phyloP scores from a whole-genome alignment of 2,113 vertebrate genomes.

The Archilochus colubris region DNA sequence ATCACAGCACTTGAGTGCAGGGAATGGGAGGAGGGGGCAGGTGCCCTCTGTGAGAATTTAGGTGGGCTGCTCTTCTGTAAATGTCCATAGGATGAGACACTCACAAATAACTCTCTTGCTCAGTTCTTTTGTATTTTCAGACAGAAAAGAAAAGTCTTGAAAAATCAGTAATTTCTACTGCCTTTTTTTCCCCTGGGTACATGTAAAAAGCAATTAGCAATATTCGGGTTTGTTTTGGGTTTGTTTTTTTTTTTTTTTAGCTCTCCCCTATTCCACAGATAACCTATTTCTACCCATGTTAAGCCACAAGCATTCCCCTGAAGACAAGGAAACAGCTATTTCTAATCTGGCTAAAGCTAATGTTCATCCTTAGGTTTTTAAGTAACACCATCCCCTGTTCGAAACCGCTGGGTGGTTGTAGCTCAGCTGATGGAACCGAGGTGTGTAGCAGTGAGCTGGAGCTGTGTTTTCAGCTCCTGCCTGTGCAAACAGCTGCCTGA shows the following conservation, averaged over 20 bases:
- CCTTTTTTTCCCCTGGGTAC: not conserved
- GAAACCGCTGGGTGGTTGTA: not conserved
- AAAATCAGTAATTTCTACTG: slow-evolving; percentile 11
- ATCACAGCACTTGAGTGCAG: not conserved
- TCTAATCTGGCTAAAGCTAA: not conserved
- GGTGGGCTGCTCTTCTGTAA: not conserved
- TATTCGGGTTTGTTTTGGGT: not conserved
- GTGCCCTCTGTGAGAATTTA: not conserved
- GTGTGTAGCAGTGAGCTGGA: fast-evolving
- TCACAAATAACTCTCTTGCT: not conserved
- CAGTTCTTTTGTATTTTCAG: not conserved
- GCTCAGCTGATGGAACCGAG: not conserved
- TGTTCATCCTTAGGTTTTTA: not conserved
- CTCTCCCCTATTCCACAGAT: not conserved
- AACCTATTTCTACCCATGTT: slow-evolving; percentile 9
- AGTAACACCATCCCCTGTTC: not conserved
- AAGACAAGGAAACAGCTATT: slow-evolving; percentile 24
- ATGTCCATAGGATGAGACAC: not conserved
- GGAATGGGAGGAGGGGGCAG: not conserved
- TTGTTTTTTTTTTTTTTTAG: not conserved
- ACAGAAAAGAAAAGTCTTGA: not conserved
- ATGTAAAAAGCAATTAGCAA: slow-evolving; percentile 6
- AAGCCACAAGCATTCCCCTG: not conserved
- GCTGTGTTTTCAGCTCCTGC: fast-evolving
- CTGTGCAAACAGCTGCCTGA: not conserved